Evolutionary conservation across 2,888 invertebrate species (phyloP), one percentile per base, ranked within the genome.

Genomic region (Uropetala carovei): DNA sequence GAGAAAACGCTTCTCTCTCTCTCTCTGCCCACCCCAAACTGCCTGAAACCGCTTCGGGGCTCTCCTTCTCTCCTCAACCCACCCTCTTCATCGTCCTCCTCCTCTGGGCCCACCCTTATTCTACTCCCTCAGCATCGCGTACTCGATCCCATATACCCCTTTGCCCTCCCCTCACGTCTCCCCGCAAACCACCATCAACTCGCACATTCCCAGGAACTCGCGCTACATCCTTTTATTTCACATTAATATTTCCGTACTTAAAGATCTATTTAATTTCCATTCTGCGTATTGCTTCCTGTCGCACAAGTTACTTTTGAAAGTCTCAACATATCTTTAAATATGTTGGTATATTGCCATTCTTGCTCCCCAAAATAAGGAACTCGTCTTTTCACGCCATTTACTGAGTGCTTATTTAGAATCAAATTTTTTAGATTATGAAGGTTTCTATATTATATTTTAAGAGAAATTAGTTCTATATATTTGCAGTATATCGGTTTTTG

Each of bases 1-100:
- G 83, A 83, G 83, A 83, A 83, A 83, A 57, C 83, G 83, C 83
- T 83, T 57, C 83, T 9, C 82, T 43, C 83, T 9, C 82, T 43
- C 30, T 13, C 86, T 82, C 82, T 43, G 30, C 22, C 11, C 82
- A 30, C 30, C 43, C 18, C 82, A 43, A 18, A 9, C 83, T 30
- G 56, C 18, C 60, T 10, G 13, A 59, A 30, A 86, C 16, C 82
- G 14, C 82, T 27, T 16, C 43, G 27, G 82, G 18, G 30, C 82
- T 43, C 30, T 30, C 82, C 30, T 30, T 11, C 86, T 82, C 82
- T 43, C 82, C 22, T 4, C 82, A 30, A 82, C 43, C 18, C 82
- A 43, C 57, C 16, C 83, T 56, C 83, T 30, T 22, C 18, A 57
- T n/a, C 83, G 57, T 57, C 43, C 43, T 43, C 43, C 43, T 43